A percentile compares a stretch with the other conserved stretches of the same genome.
Conservation (phyloP, 2,113 vertebrate species). For the Formicarius rufipectus region DNA sequence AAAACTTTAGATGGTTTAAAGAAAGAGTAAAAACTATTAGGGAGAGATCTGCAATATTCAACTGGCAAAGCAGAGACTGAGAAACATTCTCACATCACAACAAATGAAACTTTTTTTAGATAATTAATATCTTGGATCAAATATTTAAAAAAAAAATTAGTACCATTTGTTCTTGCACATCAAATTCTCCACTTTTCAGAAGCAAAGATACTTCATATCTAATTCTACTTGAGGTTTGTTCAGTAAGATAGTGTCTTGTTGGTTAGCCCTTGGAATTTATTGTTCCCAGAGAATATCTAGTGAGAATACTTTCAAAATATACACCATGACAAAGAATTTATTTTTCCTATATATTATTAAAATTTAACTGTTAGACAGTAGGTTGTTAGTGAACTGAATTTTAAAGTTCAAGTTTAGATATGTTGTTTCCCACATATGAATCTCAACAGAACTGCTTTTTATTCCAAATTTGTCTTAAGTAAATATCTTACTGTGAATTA, state of each 20-base stretch:
- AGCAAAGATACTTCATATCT: neutral
- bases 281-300: neutral
- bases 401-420: neutral
- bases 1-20: neutral
- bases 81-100: neutral
- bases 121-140: neutral
- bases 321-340: neutral
- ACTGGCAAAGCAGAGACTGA: neutral
- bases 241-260: neutral
- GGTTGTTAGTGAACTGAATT: neutral
- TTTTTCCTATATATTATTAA: neutral
- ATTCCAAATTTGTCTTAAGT: neutral
- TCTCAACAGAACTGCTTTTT: neutral
- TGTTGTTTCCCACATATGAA: neutral
- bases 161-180: neutral
- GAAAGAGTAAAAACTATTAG: neutral
- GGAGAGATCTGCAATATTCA: neutral
- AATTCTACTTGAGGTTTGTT: neutral
- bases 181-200: neutral
- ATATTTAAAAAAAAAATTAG: neutral
- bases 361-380: neutral
- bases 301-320: neutral
- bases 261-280: neutral
- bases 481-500: neutral
- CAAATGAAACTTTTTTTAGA: neutral